Evolutionary conservation across 1,140 invertebrate species (phyloP), one percentile per base, ranked within the genome.

Genomic region (Heliconius melpomene): DNA sequence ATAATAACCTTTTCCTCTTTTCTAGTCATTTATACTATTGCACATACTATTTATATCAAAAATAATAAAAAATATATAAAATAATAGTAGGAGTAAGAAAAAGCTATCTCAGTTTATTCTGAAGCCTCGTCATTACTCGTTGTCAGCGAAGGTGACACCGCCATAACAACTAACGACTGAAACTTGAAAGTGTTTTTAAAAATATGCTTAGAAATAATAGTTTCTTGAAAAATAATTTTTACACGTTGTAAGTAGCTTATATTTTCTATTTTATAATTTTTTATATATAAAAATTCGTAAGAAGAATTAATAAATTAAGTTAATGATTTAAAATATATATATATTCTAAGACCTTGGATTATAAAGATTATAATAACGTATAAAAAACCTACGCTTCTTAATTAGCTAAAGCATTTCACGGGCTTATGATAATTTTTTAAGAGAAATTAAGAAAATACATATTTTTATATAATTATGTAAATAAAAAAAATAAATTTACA

Each of bases 41-140:
- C 0, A 46, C 40, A 46, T 26, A 29, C 23, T 66, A 66, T 66
- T 11, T 26, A 26, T 26, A 60, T 60, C 23, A 60, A 26, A 60
- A 60, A 60, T 9, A n/a, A 23, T 26, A 66, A 16, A 46, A 46
- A 46, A 26, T 66, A 29, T 66, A 66, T 66, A 66, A 74, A 74
- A 74, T 74, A 26, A 36, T 36, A 36, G 32, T 1, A 46, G 8
- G 2, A 74, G 26, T 54, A 50, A 18, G 50, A 54, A 74, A 74
- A 54, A 74, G 40, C 26, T 50, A 75, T 75, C 74, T 76, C 57
- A 57, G 74, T 76, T 76, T 40, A 57, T 66, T 57, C 52, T n/a
- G 71, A 52, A 70, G 66, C 20, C 46, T 52, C 18, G 29, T 29
- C 60, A 79, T 71, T 75, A 36, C 26, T 75, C 46, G 57, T 71